These are phyloP conservation scores for Calypte anna DNA, from an alignment of 2,113 vertebrate species.

Conservation along the genomic window DNA sequence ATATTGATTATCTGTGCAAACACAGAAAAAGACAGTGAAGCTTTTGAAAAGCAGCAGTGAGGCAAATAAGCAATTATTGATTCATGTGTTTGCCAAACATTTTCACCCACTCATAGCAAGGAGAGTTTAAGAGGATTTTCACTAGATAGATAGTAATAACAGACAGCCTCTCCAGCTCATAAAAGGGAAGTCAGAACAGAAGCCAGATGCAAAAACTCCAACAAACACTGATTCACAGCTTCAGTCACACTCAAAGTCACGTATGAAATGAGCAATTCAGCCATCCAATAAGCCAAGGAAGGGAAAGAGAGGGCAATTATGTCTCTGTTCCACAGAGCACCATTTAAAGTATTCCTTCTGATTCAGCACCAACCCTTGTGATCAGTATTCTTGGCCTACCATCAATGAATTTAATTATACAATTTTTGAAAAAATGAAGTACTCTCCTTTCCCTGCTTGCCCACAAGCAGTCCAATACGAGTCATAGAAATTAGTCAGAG, in stretches of 20 bases:
- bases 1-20: conserved; percentile 50
- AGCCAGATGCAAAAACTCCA: conserved; percentile 72
- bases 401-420: conserved; percentile 62
- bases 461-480: conserved; percentile 13
- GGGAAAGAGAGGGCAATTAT: conserved; percentile 24
- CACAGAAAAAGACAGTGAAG: conserved; percentile 45
- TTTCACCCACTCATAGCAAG: conserved; percentile 47
- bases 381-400: conserved; percentile 48
- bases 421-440: not conserved
- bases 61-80: conserved; percentile 74
- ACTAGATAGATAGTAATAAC: not conserved
- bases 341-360: conserved; percentile 68
- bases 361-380: conserved; percentile 70
- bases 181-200: conserved; percentile 59
- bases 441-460: not conserved
- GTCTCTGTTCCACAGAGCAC: conserved; percentile 63
- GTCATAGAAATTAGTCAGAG: conserved; percentile 36
- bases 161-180: conserved; percentile 71
- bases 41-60: conserved; percentile 51
- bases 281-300: conserved; percentile 13
- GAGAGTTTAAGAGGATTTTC: conserved; percentile 58
- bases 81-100: conserved; percentile 50
- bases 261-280: conserved; percentile 67
- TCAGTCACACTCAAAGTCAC: conserved; percentile 74
- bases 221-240: conserved; percentile 79